Evolutionary conservation across 2,888 invertebrate species (phyloP), one percentile per base, ranked within the genome.

Genomic region (Cantharis nigra): DNA sequence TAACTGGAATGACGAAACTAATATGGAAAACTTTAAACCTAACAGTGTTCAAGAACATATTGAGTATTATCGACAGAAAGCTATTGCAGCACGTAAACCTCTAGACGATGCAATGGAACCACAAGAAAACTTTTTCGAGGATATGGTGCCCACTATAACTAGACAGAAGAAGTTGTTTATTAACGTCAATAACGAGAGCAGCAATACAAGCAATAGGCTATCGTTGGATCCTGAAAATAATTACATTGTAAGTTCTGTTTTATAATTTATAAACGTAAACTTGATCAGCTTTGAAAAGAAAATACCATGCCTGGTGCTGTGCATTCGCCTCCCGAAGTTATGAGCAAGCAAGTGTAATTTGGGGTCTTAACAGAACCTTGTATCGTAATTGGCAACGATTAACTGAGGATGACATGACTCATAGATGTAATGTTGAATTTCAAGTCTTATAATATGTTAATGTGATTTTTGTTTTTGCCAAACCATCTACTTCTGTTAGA

Each of bases 91-190:
- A 62, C 79, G 79, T 71, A 78, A 81, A 72, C 89, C 89, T 79
- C 84, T 87, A 63, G 88, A 90, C 70, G 81, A 81, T 65, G 74
- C 76, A 23, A 85, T 88, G 11, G 90, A 91, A 81, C 88, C 88
- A n/a, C 85, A 87, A 63, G 82, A 87, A 10, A 90, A 92, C 83
- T 92, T 92, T 80, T 92, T 93, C 81, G 90, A 91, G 83, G 91
- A 92, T 82, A 91, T 93, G 91, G 87, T 91, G 28, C 93, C 93
- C 10, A 89, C 88, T 79, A 92, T 93, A 62, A 92, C 91, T 14
- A 91, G 88, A 73, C 93, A 92, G 83, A 88, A 89, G 0, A 92
- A 92, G 86, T 84, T 92, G 70, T 87, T 91, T 72, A 86, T 92
- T 26, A 88, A 86, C 72, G 88, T 88, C 67, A 82, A 81, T 13